These are phyloP conservation scores for Odocoileus hemionus DNA, from an alignment of 2,113 vertebrate species.

Conservation along the genomic window DNA sequence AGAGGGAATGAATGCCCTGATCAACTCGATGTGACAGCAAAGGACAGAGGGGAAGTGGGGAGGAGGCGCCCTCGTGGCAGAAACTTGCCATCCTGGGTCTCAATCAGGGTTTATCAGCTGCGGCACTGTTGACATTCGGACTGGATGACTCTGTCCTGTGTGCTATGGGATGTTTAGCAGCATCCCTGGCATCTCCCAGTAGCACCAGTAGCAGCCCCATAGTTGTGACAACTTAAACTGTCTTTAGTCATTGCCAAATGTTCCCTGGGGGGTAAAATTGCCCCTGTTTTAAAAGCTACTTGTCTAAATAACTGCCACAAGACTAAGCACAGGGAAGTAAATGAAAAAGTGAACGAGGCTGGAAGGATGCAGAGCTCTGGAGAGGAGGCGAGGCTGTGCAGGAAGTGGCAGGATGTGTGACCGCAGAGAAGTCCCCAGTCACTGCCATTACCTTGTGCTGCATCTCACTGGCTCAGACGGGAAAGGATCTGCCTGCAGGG, in stretches of 20 bases:
- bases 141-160: neutral
- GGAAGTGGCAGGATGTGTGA: accelerated
- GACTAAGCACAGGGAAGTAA: neutral
- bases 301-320: neutral
- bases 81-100: slow-evolving; percentile 10
- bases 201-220: neutral
- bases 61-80: neutral
- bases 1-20: slow-evolving; percentile 4
- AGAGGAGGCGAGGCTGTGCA: accelerated
- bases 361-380: neutral
- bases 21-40: slow-evolving; percentile 56
- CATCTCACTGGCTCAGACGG: neutral
- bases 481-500: neutral
- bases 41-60: neutral
- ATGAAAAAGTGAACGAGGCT: neutral
- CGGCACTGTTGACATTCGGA: neutral
- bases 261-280: neutral
- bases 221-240: neutral
- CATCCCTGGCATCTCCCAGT: neutral
- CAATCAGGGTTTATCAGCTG: neutral
- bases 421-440: neutral
- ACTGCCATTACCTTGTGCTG: accelerated
- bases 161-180: neutral
- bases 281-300: neutral
- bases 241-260: neutral